Percentiles rank a stretch among this genome's conserved stretches.
Evolutionary conservation across 1,140 invertebrate genomes (phyloP).

Genomic region (Macrobrachium rosenbergii): DNA sequence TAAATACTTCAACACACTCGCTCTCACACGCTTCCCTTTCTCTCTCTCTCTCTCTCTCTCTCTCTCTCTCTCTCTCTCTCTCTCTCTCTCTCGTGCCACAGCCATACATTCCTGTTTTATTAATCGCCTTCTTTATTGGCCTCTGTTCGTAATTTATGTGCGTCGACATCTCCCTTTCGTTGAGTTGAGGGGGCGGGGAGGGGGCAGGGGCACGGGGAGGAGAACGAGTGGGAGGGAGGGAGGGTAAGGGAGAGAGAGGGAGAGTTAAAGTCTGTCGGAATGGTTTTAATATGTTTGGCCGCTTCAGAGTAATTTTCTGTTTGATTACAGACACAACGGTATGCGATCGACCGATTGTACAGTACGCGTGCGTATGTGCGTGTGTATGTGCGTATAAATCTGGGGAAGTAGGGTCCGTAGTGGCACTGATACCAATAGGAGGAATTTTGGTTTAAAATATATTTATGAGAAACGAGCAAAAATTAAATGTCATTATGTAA

Average conservation of each 20-base stretch:
- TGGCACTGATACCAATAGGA: not conserved
- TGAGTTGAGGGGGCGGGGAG: not conserved
- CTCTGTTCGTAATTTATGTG: not conserved
- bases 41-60: not conserved
- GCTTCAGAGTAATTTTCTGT: no score
- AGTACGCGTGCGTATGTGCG: no score
- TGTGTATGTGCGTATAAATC: not conserved
- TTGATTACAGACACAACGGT: no score
- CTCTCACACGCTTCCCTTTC: not conserved
- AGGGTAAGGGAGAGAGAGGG: not conserved
- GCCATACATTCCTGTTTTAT: slow-evolving; percentile 20
- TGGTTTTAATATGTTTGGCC: not conserved
- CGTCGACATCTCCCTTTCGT: not conserved
- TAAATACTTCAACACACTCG: not conserved
- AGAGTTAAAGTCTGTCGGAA: not conserved
- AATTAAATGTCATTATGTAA: no score
- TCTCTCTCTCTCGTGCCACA: no score
- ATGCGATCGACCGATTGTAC: no score
- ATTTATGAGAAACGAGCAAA: not conserved
- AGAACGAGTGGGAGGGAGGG: not conserved
- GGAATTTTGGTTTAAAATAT: not conserved
- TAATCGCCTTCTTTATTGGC: not conserved
- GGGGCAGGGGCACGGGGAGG: not conserved
- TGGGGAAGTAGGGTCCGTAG: not conserved
- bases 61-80: not conserved